Conservation (phyloP, 2,888 invertebrate species). For the Eulithis testata region DNA sequence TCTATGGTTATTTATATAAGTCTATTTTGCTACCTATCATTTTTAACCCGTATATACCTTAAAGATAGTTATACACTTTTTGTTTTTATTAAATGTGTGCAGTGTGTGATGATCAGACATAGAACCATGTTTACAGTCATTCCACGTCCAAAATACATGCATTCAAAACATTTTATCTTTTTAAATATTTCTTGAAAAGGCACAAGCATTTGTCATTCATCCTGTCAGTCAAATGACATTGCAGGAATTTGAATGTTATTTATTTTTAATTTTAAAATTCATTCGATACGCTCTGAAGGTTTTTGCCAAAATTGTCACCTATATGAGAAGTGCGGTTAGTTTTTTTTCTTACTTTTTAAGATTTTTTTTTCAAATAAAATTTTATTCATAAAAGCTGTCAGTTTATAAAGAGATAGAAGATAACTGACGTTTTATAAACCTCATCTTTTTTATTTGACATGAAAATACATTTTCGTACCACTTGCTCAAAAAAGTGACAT, state of each 20-base stretch:
- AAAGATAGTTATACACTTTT: too few relatives aligned
- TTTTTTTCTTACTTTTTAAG: constrained; percentile 9
- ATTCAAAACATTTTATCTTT: constrained; percentile 24
- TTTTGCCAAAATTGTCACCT: constrained; percentile 18
- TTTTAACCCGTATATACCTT: too few relatives aligned
- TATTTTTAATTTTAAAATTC: constrained; percentile 29
- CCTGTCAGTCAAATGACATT: constrained; percentile 38
- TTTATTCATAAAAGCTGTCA: too few relatives aligned
- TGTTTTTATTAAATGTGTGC: background rate
- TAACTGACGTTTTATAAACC: too few relatives aligned
- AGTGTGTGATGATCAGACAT: background rate
- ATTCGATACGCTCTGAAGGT: constrained; percentile 17
- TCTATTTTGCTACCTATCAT: too few relatives aligned
- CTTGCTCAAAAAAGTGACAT: too few relatives aligned
- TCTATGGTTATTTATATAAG: too few relatives aligned
- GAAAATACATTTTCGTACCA: too few relatives aligned
- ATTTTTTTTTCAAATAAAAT: too few relatives aligned
- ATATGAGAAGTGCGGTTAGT: constrained; percentile 4
- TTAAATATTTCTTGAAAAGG: constrained; percentile 26
- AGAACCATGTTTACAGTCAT: constrained; percentile 9
- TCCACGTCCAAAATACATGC: constrained; percentile 21
- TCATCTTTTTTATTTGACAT: too few relatives aligned
- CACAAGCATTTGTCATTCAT: constrained; percentile 30
- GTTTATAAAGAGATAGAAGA: too few relatives aligned
- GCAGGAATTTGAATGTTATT: constrained; percentile 39